phyloP scores from a whole-genome alignment of 2,888 invertebrate species.

The Sialis lutaria region DNA sequence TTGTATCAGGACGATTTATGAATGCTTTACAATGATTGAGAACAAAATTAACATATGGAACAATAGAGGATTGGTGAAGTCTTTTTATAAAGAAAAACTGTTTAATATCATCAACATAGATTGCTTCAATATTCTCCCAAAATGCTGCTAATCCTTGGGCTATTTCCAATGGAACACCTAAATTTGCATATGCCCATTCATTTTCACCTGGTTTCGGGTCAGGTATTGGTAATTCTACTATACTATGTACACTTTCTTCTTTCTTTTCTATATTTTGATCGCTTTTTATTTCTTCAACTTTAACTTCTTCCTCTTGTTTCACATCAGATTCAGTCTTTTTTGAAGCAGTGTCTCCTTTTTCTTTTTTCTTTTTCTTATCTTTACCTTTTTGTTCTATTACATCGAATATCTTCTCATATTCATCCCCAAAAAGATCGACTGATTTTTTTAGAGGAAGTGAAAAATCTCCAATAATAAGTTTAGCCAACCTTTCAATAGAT shows the following conservation, averaged over 20 bases:
- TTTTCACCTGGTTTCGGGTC: constrained; percentile 17
- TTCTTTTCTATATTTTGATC: constrained; percentile 13
- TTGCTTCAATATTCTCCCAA: constrained; percentile 27
- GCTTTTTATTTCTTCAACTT: constrained; percentile 16
- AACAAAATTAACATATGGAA: constrained; percentile 37
- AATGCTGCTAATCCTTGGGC: constrained; percentile 20
- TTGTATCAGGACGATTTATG: constrained; percentile 35
- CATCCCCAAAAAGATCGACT: constrained; percentile 24
- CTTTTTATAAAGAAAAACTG: constrained; percentile 38
- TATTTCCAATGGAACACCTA: constrained; percentile 18
- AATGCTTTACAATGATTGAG: constrained; percentile 34
- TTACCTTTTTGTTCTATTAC: constrained; percentile 7
- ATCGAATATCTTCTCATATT: not conserved
- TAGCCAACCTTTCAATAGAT: constrained; percentile 28
- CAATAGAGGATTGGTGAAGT: constrained; percentile 30
- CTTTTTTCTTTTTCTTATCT: constrained; percentile 7
- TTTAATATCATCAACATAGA: constrained; percentile 32
- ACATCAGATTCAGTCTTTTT: constrained; percentile 5
- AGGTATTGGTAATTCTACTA: constrained; percentile 5
- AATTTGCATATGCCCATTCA: constrained; percentile 22
- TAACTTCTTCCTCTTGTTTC: constrained; percentile 13
- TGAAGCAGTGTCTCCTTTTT: not conserved
- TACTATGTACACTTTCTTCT: constrained; percentile 7
- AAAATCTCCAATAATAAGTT: constrained; percentile 24
- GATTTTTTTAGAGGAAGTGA: constrained; percentile 21